A percentile compares a stretch with the other conserved stretches of the same genome.
Evolutionary conservation across 1,140 invertebrate species (phyloP).

Genomic region (Drosophila auraria): DNA sequence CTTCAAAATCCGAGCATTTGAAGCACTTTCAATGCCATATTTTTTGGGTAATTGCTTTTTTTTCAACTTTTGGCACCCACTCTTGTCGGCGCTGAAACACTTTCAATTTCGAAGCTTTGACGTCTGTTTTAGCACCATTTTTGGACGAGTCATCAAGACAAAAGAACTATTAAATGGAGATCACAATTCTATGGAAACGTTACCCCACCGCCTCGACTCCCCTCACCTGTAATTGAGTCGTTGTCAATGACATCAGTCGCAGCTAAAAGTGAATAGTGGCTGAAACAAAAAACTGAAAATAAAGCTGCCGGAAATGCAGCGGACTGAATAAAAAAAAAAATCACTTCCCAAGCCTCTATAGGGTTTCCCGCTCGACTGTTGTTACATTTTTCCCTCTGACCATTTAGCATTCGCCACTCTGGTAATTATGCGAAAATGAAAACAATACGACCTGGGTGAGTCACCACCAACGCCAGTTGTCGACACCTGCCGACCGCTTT

Average conservation of each 20-base stretch:
- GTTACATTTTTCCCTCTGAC: conserved; percentile 68
- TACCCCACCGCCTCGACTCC: not conserved
- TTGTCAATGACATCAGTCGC: conserved; percentile 74
- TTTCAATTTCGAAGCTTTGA: conserved; percentile 53
- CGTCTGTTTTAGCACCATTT: conserved; percentile 71
- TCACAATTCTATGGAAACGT: conserved; percentile 42
- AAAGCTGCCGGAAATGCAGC: conserved; percentile 71
- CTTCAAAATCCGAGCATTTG: conserved; percentile 25
- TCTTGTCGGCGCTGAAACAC: conserved; percentile 43
- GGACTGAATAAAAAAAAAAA: conserved; percentile 17
- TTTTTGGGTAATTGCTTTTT: conserved; percentile 57
- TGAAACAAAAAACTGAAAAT: conserved; percentile 46
- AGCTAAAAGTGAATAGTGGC: conserved; percentile 19
- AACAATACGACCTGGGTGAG: conserved; percentile 65
- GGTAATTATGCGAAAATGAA: conserved; percentile 81
- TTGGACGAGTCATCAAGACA: conserved; percentile 71
- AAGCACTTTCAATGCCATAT: conserved; percentile 73
- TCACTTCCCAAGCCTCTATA: conserved; percentile 52
- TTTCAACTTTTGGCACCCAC: conserved; percentile 55
- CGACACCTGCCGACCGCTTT: conserved; percentile 71
- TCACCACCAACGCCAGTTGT: conserved; percentile 56
- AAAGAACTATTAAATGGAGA: conserved; percentile 70
- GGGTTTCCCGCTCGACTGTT: conserved; percentile 72
- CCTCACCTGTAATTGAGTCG: conserved; percentile 47
- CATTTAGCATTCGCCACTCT: conserved; percentile 53